Conservation (phyloP, 2,113 vertebrate species). For the Fregetta grallaria region DNA sequence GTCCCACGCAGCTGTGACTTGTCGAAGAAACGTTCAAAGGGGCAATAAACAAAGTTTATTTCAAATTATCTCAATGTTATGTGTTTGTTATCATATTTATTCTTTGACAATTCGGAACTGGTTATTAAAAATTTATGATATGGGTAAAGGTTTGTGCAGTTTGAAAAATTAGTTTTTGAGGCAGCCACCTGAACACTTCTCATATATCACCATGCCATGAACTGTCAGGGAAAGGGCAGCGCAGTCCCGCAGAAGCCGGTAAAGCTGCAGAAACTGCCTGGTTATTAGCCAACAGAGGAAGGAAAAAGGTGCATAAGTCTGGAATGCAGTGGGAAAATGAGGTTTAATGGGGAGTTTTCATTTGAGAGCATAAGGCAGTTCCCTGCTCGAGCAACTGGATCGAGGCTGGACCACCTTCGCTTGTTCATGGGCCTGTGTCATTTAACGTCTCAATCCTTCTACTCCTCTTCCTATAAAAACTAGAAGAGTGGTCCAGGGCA, state of each 20-base stretch:
- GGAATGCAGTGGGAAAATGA: background rate
- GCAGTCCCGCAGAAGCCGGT: fast-evolving
- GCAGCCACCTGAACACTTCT: conserved; percentile 9
- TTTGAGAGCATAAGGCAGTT: background rate
- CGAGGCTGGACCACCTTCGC: fast-evolving
- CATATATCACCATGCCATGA: background rate
- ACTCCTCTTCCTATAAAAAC: background rate
- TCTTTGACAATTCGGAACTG: conserved; percentile 53
- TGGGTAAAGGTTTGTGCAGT: conserved; percentile 49
- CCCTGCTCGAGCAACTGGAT: background rate
- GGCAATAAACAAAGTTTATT: conserved; percentile 64
- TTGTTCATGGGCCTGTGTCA: background rate
- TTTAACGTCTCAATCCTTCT: background rate
- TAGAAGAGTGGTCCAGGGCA: background rate
- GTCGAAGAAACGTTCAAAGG: conserved; percentile 15
- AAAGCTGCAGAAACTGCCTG: background rate
- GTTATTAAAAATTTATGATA: conserved; percentile 62
- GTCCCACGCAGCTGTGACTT: conserved; percentile 11
- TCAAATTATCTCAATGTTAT: conserved; percentile 51
- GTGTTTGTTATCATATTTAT: conserved; percentile 41
- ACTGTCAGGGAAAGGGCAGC: background rate
- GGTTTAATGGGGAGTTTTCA: background rate
- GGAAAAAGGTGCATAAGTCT: background rate
- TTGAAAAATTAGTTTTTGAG: conserved; percentile 35
- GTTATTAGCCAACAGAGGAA: background rate